Evolutionary conservation across 1,140 invertebrate genomes (phyloP), one percentile per base, ranked within the genome.

Genomic region (Achatina immaculata): DNA sequence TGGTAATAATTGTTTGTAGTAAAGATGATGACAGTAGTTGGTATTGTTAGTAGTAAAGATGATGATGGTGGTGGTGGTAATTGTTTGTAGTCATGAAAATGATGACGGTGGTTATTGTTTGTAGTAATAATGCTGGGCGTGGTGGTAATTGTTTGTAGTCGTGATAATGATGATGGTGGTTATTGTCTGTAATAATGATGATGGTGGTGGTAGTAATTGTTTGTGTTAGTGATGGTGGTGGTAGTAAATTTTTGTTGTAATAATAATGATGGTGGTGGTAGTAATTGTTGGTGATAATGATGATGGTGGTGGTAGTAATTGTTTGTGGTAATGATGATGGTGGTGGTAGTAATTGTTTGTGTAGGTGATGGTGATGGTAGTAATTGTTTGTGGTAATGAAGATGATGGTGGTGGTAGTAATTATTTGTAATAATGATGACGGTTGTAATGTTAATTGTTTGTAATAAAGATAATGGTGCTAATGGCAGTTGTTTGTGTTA

Each of bases 111-210:
- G n/a, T 66, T 9, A 36, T 66, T n/a, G 45, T 11, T 48, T 7
- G 19, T 48, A 19, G 19, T 48, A 19, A 48, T 48, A 19, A 48
- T 48, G 45, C 7, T 48, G 45, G 19, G 7, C 7, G 19, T 48
- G 45, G 19, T 48, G 45, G 19, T 48, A 19, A 48, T 48, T 48
- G 45, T 11, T 48, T 7, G 19, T 48, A 19, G 19, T 48, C 7
- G 19, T 48, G 45, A 48, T 66, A 24, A 66, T 66, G 62, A 31
- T 66, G 62, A 31, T 66, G 62, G 11, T 66, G 62, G 11, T 66
- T 9, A 9, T 14, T 14, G n/a, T 7, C n/a, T n/a, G 34, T 28
- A 36, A 11, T 66, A 24, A 31, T 14, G 62, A 31, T 66, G 62
- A 66, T 28, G 62, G 11, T 66, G n/a, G n/a, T 24, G 62, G n/a